Conservation (phyloP, 2,797 vertebrate genomes). For the Erethizon dorsatum region DNA sequence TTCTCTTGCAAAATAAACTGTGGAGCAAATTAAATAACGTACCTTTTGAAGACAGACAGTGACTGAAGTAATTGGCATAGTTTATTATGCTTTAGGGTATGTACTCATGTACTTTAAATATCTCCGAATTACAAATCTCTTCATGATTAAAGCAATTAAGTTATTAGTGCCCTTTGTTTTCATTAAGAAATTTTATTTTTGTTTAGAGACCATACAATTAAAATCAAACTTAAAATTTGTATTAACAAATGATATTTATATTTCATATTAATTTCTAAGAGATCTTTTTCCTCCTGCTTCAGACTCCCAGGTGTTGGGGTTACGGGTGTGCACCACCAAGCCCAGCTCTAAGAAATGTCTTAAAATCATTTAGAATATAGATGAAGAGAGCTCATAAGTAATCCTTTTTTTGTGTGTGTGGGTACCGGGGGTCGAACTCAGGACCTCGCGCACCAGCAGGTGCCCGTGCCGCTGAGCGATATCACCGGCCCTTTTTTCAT, state of each 20-base stretch:
- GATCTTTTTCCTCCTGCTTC: not conserved
- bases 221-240: constrained; percentile 63
- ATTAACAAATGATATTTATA: constrained; percentile 67
- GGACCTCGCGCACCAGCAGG: no score
- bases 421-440: no score
- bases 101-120: not conserved
- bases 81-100: constrained; percentile 43
- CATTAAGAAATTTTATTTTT: constrained; percentile 51
- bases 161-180: constrained; percentile 21
- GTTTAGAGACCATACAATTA: constrained; percentile 23
- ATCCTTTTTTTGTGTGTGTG: not conserved
- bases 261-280: constrained; percentile 12
- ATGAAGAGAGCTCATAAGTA: not conserved
- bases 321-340: not conserved
- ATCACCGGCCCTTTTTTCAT: no score
- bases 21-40: constrained; percentile 46
- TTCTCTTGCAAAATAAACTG: constrained; percentile 59
- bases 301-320: not conserved
- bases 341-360: not conserved
- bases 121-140: constrained; percentile 17
- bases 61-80: not conserved
- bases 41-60: constrained; percentile 34
- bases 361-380: constrained; percentile 39
- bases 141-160: not conserved
- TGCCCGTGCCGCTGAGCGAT: no score